A percentile compares a stretch with the other conserved stretches of the same genome.
Evolutionary conservation across 2,113 vertebrate genomes (phyloP).

Genomic region (Variabilichromis moorii): DNA sequence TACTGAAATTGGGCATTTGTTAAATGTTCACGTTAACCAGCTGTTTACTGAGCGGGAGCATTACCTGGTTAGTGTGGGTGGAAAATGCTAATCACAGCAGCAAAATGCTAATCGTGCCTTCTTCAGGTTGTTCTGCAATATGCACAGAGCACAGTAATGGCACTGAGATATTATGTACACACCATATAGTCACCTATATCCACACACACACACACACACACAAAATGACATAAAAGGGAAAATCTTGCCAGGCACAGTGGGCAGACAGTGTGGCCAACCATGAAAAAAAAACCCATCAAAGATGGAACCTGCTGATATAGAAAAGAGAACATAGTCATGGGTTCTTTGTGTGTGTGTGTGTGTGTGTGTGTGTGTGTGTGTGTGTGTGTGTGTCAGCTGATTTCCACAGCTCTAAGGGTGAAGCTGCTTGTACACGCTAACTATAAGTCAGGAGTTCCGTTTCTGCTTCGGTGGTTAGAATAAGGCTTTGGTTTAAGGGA

Average conservation of each 20-base stretch:
- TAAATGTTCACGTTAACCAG: neutral
- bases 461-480: slow-evolving; percentile 32
- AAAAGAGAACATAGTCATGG: slow-evolving; percentile 3
- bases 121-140: slow-evolving; percentile 7
- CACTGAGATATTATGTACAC: neutral
- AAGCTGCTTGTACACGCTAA: slow-evolving; percentile 11
- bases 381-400: neutral
- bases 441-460: slow-evolving; percentile 16
- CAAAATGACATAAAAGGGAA: neutral
- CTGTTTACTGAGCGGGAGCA: neutral
- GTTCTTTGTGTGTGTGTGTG: neutral
- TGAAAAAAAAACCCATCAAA: slow-evolving; percentile 36
- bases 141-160: neutral
- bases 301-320: slow-evolving; percentile 18
- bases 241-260: neutral
- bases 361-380: neutral
- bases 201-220: neutral
- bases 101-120: slow-evolving; percentile 19
- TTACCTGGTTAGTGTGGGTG: slow-evolving; percentile 1
- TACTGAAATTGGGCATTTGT: neutral
- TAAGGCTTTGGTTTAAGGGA: slow-evolving; percentile 48
- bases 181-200: neutral
- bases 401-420: neutral
- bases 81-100: slow-evolving; percentile 2
- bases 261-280: neutral